Base-by-base conservation (phyloP, 2,888 invertebrate genomes). In the Diogma glabrata region DNA sequence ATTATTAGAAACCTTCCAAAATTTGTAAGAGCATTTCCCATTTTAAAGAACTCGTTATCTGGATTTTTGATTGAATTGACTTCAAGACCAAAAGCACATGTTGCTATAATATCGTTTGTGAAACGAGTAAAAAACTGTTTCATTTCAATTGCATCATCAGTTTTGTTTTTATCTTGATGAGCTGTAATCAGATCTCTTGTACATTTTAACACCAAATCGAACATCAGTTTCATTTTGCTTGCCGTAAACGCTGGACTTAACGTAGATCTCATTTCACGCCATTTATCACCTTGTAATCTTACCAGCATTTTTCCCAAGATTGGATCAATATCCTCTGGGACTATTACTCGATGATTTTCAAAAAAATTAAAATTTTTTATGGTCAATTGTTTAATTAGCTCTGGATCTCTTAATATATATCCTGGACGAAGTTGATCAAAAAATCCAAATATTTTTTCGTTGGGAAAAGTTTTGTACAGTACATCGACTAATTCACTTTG, bases 281-380 rank as follows among this genome's bases (percentile, higher is more conserved):
- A 69, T 14, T 63, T 63, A 3, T 57, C 56, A 53, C 75, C 74
- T 56, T 67, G 67, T 57, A 76, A 60, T 12, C 66, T 63, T 50
- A 75, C 68, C 9, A 76, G 59, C 17, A 69, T 72, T 51, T 72
- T 73, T 0, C 70, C 72, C 57, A 78, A 76, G 1, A 79, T 57
- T 0, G 73, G 70, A 43, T 76, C 76, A 7, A 58, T 58, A 0
- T 65, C 61, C 14, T 70, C 65, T 4, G 65, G 61, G 4, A 74
- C 62, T 1, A 71, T 23, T 7, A 61, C 51, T 1, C 70, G 66
- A 57, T 75, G 75, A 59, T 77, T 74, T 0, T 71, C 55, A 57
- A 77, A 77, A 56, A 72, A 72, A 46, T 77, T 77, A 33, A 78
- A 78, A 54, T 78, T 75, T 57, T 77, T 78, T 1, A 78, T 68